Percentiles rank a stretch among this genome's conserved stretches.
Evolutionary conservation across 2,888 invertebrate genomes (phyloP).

Genomic region (Phyllotreta striolata): DNA sequence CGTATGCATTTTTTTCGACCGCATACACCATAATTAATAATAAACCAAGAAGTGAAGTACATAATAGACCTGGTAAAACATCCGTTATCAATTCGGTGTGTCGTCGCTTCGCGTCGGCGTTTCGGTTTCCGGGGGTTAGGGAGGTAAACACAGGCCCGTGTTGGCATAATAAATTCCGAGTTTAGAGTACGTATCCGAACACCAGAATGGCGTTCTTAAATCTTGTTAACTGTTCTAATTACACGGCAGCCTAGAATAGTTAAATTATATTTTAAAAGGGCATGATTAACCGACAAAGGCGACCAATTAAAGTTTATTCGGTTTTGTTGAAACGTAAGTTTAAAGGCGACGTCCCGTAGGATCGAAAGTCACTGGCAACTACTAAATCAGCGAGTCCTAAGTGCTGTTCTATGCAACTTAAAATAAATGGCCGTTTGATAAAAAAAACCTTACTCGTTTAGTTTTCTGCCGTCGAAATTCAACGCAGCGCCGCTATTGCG

Average conservation of each 20-base stretch:
- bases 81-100: slow-evolving; percentile 35
- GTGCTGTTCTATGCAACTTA: slow-evolving; percentile 9
- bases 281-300: slow-evolving; percentile 50
- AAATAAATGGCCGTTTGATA: too few species aligned
- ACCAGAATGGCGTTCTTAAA: slow-evolving; percentile 52
- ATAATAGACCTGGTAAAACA: slow-evolving; percentile 7
- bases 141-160: slow-evolving; percentile 14
- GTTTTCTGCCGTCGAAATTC: too few species aligned
- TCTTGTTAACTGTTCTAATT: slow-evolving; percentile 54
- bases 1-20: too few species aligned
- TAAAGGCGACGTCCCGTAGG: slow-evolving; percentile 48
- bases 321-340: slow-evolving; percentile 47
- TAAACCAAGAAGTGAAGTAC: not conserved
- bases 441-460: too few species aligned
- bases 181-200: slow-evolving; percentile 48
- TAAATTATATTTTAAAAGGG: slow-evolving; percentile 52
- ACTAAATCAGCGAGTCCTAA: slow-evolving; percentile 21
- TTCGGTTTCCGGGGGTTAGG: slow-evolving; percentile 32
- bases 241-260: slow-evolving; percentile 50
- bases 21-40: too few species aligned
- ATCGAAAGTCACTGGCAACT: slow-evolving; percentile 16
- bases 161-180: slow-evolving; percentile 47
- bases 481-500: too few species aligned
- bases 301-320: slow-evolving; percentile 49
- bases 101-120: slow-evolving; percentile 36